These are phyloP conservation scores for Dysmachus trigonus DNA, from an alignment of 2,888 invertebrate species.

Conservation along the genomic window DNA sequence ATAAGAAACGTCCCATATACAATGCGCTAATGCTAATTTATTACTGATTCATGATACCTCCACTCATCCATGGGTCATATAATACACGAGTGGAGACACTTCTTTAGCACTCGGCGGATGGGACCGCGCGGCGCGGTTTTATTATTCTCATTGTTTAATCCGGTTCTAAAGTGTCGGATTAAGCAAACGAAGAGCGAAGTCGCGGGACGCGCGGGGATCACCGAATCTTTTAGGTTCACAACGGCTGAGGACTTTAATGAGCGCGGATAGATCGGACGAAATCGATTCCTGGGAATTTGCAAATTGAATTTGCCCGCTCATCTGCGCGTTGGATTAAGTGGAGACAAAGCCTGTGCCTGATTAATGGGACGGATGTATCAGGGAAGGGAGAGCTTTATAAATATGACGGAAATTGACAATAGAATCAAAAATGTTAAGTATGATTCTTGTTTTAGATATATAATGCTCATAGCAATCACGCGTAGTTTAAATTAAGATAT, in stretches of 20 bases:
- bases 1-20: conserved; percentile 52
- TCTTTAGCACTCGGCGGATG: conserved; percentile 28
- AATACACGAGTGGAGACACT: conserved; percentile 42
- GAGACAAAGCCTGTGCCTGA: not conserved
- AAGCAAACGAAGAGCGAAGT: conserved; percentile 49
- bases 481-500: too few relatives aligned
- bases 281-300: not conserved
- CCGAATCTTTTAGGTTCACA: conserved; percentile 18
- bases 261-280: not conserved
- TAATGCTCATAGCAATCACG: too few relatives aligned
- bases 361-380: not conserved
- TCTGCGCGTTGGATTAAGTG: not conserved
- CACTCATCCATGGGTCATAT: conserved; percentile 43
- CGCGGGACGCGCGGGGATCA: not conserved
- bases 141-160: conserved; percentile 49
- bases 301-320: not conserved
- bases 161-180: conserved; percentile 53
- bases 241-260: conserved; percentile 13
- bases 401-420: not conserved
- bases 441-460: too few relatives aligned
- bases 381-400: not conserved
- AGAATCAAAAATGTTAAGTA: not conserved
- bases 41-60: conserved; percentile 51
- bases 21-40: conserved; percentile 55
- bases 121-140: not conserved